Base-by-base conservation (phyloP, 2,888 invertebrate species). In the Limnephilus lunatus region DNA sequence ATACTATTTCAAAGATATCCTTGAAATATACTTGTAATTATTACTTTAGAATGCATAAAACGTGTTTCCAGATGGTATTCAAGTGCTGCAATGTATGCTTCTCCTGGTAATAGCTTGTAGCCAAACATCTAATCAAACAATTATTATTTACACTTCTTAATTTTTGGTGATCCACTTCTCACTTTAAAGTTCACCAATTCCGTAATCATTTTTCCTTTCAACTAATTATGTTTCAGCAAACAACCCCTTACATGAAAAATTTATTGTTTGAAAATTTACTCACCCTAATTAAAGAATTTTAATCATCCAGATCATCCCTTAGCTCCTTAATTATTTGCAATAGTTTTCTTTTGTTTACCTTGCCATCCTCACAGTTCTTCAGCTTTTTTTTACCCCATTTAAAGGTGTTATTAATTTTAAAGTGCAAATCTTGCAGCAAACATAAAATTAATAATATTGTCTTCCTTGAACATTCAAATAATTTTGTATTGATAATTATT, bases 51-150 rank as follows among this genome's bases (percentile, higher is more conserved):
- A 68, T 68, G 25, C 68, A 25, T 32, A 83, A 31, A 32, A 35
- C 1, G 32, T 83, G 2, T 48, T 44, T 44, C 86, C 44, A 86
- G 86, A 30, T 86, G 86, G 86, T 19, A 86, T 15, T 44, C 35
- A 48, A 86, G 48, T n/a, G n/a, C n/a, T n/a, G n/a, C 83, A 48
- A 86, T 86, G 44, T 48, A 14, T 86, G 30, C 30, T 86, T 86
- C 25, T 86, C 48, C 44, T 86, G 39, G 53, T 68, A 68, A 25
- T 25, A 68, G 25, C 48, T 39, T 39, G 53, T 86, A 48, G 9
- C 19, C 86, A 86, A 86, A 86, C 86, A 86, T 86, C 86, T 86
- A 86, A 86, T 53, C 86, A 86, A 86, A 86, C 44, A 86, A 85
- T 85, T 19, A 83, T 35, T 48, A 86, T 44, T 86, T 44, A 44